Percentiles rank a stretch among this genome's conserved stretches.
Evolutionary conservation across 2,797 vertebrate genomes (phyloP).

Genomic region (Eleutherodactylus coqui): DNA sequence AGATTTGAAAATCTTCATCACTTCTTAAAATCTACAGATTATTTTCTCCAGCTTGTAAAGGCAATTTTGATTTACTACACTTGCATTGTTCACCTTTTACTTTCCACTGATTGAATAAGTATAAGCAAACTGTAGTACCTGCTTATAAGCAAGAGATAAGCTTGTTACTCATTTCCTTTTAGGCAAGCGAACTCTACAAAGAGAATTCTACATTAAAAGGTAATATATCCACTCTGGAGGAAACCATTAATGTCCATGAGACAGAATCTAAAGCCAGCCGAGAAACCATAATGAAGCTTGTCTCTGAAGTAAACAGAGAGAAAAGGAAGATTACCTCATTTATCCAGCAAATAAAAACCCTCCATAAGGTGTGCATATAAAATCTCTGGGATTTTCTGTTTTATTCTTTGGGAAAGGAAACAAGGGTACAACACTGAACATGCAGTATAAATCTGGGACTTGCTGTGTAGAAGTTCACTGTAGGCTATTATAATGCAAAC

Average conservation of each 20-base stretch:
- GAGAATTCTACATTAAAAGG: conserved; percentile 77
- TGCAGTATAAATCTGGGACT: neutral
- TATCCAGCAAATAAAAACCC: conserved; percentile 74
- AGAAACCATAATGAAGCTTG: conserved; percentile 85
- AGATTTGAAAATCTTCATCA: too few relatives aligned
- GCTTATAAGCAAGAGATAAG: neutral
- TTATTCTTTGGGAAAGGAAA: neutral
- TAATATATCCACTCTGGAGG: conserved; percentile 78
- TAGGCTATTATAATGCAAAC: neutral
- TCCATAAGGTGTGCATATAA: conserved; percentile 78
- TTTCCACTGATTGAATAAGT: neutral
- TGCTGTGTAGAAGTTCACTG: too few relatives aligned
- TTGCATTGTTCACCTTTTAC: neutral
- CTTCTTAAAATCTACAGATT: neutral
- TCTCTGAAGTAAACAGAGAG: conserved; percentile 82
- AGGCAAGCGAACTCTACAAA: conserved; percentile 75
- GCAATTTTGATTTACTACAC: neutral
- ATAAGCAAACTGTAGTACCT: neutral
- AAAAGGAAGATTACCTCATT: conserved; percentile 75
- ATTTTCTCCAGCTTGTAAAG: neutral
- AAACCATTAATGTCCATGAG: conserved; percentile 80
- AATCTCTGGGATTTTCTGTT: neutral
- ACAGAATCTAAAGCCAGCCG: conserved; percentile 88
- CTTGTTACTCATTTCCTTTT: conserved; percentile 7
- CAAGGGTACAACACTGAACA: neutral